These are phyloP conservation scores for Diphyllodes magnificus DNA, from an alignment of 2,113 vertebrate genomes.

Conservation along the genomic window DNA sequence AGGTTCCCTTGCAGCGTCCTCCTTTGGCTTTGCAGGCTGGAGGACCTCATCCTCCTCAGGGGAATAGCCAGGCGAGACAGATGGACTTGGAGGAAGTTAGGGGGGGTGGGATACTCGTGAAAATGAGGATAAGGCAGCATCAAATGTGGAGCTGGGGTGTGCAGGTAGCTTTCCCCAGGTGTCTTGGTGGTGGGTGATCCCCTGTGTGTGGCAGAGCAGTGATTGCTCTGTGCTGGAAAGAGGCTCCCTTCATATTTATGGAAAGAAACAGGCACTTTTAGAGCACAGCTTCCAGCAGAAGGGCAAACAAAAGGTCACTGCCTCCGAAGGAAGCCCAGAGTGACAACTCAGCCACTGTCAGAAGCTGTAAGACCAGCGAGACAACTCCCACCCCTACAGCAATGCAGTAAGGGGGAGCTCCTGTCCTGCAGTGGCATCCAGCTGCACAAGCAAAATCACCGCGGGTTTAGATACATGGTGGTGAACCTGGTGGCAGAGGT, in stretches of 20 bases:
- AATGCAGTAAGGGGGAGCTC: rapidly evolving
- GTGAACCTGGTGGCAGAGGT: background rate
- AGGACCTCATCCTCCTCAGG: background rate
- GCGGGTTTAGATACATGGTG: background rate
- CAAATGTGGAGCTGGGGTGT: rapidly evolving
- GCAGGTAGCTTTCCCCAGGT: background rate
- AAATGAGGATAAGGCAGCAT: background rate
- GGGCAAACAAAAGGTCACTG: background rate
- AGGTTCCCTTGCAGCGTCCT: background rate
- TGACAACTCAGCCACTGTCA: background rate
- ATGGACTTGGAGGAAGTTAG: background rate
- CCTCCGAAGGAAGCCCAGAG: background rate
- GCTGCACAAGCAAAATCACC: background rate
- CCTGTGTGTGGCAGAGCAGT: background rate
- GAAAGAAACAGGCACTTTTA: background rate
- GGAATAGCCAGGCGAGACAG: background rate
- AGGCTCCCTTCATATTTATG: background rate
- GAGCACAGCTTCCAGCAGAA: background rate
- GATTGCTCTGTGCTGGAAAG: background rate
- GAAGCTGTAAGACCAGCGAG: background rate
- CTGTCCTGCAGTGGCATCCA: background rate
- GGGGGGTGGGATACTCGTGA: background rate
- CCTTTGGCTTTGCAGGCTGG: background rate
- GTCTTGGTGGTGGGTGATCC: background rate
- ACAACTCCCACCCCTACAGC: background rate